These are phyloP conservation scores for Hypanus sabinus DNA, from an alignment of 2,113 vertebrate species.

Conservation along the genomic window DNA sequence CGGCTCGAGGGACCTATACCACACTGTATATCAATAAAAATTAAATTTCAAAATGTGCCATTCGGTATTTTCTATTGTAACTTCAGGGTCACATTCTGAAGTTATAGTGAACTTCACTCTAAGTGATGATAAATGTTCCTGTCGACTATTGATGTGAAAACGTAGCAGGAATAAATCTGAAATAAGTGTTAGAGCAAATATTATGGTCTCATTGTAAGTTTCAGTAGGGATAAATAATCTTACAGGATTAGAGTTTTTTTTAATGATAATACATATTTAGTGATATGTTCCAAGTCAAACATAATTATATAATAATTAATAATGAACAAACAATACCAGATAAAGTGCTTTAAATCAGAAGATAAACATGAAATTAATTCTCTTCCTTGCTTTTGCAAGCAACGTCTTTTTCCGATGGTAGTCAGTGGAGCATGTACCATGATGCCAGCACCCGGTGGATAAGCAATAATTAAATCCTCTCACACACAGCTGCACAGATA, in stretches of 20 bases:
- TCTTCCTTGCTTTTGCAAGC: not conserved
- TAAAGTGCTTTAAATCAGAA: not conserved
- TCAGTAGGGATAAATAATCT: not conserved
- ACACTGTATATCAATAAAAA: no score
- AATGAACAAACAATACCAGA: not conserved
- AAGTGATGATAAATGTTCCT: not conserved
- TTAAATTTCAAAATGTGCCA: no score
- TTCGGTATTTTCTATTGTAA: not conserved
- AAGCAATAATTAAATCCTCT: not conserved
- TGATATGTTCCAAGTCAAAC: not conserved
- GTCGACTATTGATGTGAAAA: not conserved
- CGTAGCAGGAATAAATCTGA: not conserved
- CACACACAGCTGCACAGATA: conserved; percentile 18
- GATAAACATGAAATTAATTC: not conserved
- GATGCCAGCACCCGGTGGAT: not conserved
- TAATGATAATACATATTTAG: not conserved
- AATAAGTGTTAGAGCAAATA: not conserved
- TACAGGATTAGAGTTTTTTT: not conserved
- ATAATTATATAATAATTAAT: not conserved
- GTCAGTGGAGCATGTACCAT: not conserved
- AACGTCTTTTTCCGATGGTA: not conserved
- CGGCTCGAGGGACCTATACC: no score
- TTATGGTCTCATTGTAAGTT: not conserved
- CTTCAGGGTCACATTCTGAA: not conserved
- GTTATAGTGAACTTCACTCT: not conserved